Evolutionary conservation across 2,113 vertebrate species (phyloP).

Genomic region (Phoenicopterus ruber): DNA sequence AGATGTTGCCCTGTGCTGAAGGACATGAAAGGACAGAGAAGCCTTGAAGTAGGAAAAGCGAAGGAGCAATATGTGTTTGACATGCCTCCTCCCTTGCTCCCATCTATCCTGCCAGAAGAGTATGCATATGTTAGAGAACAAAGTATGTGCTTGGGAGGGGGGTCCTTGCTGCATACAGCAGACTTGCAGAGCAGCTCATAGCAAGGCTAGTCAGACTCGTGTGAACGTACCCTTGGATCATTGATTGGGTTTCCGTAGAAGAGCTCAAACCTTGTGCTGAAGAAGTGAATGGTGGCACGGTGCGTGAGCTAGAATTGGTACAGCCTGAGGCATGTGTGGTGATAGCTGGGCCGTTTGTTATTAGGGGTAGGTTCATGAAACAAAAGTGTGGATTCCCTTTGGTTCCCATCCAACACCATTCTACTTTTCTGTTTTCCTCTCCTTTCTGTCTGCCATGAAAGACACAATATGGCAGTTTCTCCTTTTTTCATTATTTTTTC

Average conservation of each 20-base stretch:
- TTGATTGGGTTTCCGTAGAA: neutral
- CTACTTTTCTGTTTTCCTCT: neutral
- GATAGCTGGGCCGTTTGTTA: neutral
- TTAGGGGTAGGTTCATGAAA: neutral
- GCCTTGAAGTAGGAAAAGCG: neutral
- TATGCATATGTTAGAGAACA: neutral
- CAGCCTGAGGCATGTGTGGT: neutral
- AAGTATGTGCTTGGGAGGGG: neutral
- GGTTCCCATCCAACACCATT: neutral
- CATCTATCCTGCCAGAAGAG: neutral
- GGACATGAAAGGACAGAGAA: neutral
- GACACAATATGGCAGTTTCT: neutral
- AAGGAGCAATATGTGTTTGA: neutral
- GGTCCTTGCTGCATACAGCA: neutral
- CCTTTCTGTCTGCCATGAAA: neutral
- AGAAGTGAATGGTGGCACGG: neutral
- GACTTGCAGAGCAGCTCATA: neutral
- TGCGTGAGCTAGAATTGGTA: neutral
- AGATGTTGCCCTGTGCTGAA: constrained; percentile 6
- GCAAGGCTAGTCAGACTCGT: neutral
- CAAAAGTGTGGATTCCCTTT: neutral
- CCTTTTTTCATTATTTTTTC: neutral
- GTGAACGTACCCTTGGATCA: neutral
- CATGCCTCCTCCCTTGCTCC: neutral
- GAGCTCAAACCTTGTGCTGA: neutral